Conservation (phyloP, 2,113 vertebrate species). For the Helogale parvula region DNA sequence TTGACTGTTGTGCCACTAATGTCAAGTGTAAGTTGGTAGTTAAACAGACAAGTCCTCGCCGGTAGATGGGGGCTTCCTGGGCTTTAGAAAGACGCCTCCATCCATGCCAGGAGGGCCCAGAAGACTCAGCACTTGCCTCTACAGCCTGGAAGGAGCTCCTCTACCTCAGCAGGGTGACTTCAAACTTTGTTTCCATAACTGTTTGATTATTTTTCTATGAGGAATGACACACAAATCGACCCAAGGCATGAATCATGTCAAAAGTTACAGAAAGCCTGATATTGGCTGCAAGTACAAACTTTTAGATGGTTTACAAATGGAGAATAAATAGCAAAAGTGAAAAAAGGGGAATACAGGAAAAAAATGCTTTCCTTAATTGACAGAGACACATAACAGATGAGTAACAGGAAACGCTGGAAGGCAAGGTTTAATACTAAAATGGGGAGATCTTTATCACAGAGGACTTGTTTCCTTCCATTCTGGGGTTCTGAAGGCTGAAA, state of each 20-base stretch:
- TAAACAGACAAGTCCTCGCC: not conserved
- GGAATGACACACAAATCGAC: not conserved
- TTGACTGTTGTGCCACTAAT: not conserved
- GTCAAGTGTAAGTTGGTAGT: not conserved
- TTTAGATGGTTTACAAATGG: not conserved
- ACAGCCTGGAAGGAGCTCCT: not conserved
- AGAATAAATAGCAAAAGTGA: conserved; percentile 1
- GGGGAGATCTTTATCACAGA: not conserved
- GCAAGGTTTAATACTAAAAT: not conserved
- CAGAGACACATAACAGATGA: not conserved
- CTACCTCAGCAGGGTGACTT: not conserved
- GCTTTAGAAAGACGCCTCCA: not conserved
- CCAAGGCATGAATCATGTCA: not conserved
- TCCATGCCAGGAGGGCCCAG: not conserved
- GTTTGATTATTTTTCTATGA: not conserved
- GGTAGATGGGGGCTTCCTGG: not conserved
- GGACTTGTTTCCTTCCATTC: not conserved
- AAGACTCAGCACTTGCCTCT: fast-evolving
- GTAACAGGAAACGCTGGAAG: not conserved
- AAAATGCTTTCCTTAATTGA: not conserved
- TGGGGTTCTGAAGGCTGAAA: not conserved
- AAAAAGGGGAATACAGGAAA: not conserved
- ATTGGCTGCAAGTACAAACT: not conserved
- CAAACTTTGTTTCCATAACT: not conserved
- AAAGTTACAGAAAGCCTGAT: not conserved